Evolutionary conservation across 2,113 vertebrate species (phyloP).

Genomic region (Mesitornis unicolor): DNA sequence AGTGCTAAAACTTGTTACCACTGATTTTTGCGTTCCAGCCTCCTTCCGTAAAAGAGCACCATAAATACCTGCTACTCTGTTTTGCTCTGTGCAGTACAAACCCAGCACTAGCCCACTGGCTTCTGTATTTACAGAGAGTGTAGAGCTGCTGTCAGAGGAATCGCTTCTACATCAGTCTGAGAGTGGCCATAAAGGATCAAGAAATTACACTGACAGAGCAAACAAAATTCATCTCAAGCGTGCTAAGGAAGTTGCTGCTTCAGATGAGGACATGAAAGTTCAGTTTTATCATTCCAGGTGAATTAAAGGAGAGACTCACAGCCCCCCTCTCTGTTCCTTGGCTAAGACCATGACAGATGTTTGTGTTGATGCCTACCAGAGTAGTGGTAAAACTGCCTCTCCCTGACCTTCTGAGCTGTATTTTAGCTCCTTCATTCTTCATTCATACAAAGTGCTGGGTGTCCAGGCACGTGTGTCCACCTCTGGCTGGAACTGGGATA

Average conservation of each 20-base stretch:
- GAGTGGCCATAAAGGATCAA: neutral
- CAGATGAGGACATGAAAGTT: neutral
- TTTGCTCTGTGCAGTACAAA: neutral
- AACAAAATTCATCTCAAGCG: accelerated
- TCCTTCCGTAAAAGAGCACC: neutral
- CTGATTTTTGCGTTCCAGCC: neutral
- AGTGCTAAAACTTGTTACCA: neutral
- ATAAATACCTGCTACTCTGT: neutral
- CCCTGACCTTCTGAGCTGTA: neutral
- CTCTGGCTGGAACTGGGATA: neutral
- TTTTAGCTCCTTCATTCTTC: neutral
- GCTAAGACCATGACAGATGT: neutral
- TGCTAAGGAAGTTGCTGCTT: neutral
- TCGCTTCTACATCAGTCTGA: neutral
- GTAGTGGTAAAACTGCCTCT: neutral
- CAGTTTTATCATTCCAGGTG: neutral
- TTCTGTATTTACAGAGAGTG: neutral
- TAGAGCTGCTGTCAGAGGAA: neutral
- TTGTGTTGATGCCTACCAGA: neutral
- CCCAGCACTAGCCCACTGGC: neutral
- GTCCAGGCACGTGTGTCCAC: neutral
- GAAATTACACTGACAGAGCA: neutral
- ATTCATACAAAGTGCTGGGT: neutral
- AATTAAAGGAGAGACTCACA: neutral
- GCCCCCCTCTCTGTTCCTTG: neutral